Conservation (phyloP, 2,113 vertebrate species). For the Ameiurus melas region DNA sequence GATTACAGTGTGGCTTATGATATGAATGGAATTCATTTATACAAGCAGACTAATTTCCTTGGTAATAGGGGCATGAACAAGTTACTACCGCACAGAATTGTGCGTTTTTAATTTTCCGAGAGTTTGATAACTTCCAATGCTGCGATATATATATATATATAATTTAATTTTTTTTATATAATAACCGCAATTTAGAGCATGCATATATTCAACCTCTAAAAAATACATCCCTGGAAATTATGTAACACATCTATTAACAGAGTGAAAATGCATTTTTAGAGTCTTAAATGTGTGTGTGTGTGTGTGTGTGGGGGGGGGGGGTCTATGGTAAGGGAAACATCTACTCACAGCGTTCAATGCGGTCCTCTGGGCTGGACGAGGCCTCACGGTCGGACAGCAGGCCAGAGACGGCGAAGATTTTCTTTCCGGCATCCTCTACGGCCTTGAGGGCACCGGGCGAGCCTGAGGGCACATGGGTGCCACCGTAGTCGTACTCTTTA, state of each 20-base stretch:
- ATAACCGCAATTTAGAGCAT: background rate
- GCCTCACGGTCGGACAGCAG: constrained; percentile 98
- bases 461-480: constrained; percentile 87
- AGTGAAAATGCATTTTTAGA: background rate
- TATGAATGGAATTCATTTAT: background rate
- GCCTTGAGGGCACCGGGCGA: constrained; percentile 92
- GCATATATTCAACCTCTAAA: background rate
- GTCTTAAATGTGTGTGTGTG: background rate
- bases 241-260: background rate
- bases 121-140: background rate
- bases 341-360: constrained; percentile 98
- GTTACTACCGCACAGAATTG: background rate
- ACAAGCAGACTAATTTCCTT: background rate
- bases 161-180: background rate
- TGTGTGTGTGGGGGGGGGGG: background rate
- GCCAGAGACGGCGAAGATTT: constrained; percentile 97
- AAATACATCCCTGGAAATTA: background rate
- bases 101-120: background rate
- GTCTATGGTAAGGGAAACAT: constrained; percentile 7
- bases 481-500: constrained; percentile 97
- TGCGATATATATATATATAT: background rate
- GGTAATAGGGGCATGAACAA: background rate
- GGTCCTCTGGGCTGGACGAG: constrained; percentile 96
- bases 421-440: constrained; percentile 94
- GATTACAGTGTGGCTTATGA: background rate